Evolutionary conservation across 30 jellyfish, hydroid and myxozoan genomes (phyloP), one percentile per base, ranked within the genome.

Genomic region (Haliclystus octoradiatus): DNA sequence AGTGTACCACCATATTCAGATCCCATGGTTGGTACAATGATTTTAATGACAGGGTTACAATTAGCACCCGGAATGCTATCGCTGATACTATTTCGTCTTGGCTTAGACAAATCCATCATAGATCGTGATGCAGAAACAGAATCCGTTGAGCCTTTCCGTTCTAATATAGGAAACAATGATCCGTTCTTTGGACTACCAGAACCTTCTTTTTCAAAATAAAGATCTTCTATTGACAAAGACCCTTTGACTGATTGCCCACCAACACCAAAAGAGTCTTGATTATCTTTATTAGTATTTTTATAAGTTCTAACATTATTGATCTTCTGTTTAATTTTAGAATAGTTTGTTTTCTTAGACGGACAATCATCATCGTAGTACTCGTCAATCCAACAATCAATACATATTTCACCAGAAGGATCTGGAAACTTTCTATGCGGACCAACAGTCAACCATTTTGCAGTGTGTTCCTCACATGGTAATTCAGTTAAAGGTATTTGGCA

Each of bases 321-420:
- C 65, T 57, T 70, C 66, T 78, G 65, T 49, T 72, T 72, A 12
- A 77, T 79, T 46, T 74, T 86, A 29, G 46, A 63, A 62, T 70
- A 64, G 40, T 79, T 73, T 61, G 72, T 23, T 26, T 66, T 71
- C 35, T 79, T 69, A 31, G 34, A 50, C n/a, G 80, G 77, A 1
- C 76, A 47, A 2, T 35, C 82, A 7, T 53, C 79, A 1, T 86
- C 96, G 25, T 24, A 71, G 64, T 74, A 79, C 22, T 86, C 96
- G 13, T 68, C 82, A 25, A 86, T 80, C 96, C 96, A 86, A 28
- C 96, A 86, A 63, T 86, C 96, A 15, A 86, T 22, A 64, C 96
- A 86, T 0, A 86, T 34, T 73, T 86, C 96, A 1, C 96, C 96
- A 9, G 64, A 23, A 7, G 96, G 96, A 50, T 79, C 69, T 33